Conservation (phyloP, 2,113 vertebrate genomes). For the Oncorhynchus mykiss region DNA sequence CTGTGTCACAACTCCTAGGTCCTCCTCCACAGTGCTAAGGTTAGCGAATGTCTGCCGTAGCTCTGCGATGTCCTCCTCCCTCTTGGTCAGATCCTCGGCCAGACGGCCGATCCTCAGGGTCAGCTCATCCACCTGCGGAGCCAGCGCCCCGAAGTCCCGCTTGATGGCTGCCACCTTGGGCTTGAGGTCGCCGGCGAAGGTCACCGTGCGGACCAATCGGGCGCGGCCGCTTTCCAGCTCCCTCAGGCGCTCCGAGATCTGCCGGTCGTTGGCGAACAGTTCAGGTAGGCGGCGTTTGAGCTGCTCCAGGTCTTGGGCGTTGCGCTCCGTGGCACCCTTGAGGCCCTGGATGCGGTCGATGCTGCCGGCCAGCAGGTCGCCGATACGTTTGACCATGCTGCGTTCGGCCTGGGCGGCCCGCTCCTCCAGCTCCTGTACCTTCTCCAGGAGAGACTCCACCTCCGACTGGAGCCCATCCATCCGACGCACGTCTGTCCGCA, state of each 20-base stretch:
- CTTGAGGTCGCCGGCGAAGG: conserved; percentile 88
- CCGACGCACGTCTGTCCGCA: conserved; percentile 89
- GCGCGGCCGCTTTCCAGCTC: conserved; percentile 84
- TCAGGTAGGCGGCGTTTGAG: conserved; percentile 72
- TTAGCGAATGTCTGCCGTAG: conserved; percentile 81
- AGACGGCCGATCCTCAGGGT: conserved; percentile 84
- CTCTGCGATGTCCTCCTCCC: conserved; percentile 78
- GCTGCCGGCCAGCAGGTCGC: conserved; percentile 83
- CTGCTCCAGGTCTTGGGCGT: conserved; percentile 72
- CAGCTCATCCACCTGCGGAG: conserved; percentile 83
- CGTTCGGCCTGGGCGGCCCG: conserved; percentile 78
- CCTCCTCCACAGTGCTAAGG: conserved; percentile 70
- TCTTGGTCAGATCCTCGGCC: conserved; percentile 78
- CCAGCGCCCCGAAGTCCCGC: conserved; percentile 81
- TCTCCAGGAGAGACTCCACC: conserved; percentile 73
- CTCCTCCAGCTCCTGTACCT: conserved; percentile 76
- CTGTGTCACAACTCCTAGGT: conserved; percentile 70
- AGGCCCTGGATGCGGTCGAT: conserved; percentile 82
- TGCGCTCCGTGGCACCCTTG: conserved; percentile 76
- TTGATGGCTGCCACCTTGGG: conserved; percentile 85
- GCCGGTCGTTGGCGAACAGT: conserved; percentile 68
- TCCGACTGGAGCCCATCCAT: conserved; percentile 88
- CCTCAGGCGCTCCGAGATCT: conserved; percentile 73
- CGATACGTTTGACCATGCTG: conserved; percentile 79
- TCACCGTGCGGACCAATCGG: conserved; percentile 81